Evolutionary conservation across 2,797 vertebrate genomes (phyloP), one percentile per base, ranked within the genome.

Genomic region (Pseudocheirus occidentalis): DNA sequence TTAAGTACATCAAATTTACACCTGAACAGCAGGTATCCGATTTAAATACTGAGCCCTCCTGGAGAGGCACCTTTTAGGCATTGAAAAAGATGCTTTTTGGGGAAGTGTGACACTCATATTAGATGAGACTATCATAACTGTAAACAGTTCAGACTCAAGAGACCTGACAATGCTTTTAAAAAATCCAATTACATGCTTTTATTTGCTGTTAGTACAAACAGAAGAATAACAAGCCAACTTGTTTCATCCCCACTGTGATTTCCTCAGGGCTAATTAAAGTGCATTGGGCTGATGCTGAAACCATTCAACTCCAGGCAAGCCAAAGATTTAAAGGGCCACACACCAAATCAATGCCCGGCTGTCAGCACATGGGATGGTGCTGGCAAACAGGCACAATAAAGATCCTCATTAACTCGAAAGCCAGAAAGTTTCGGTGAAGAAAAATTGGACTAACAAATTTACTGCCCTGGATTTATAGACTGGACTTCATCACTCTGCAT

Each of bases 201-300:
- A 98, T 98, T 98, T 98, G 97, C 97, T 0, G 6, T 96, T 97
- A 95, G 96, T 95, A 96, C 93, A 98, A 97, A 55, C 96, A 96
- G 97, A 97, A 98, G 97, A 98, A 98, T 97, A 98, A 97, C 96
- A 97, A 95, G 97, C 97, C 98, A 96, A 94, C 96, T 97, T 94
- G 97, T 97, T 98, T 98, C 95, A 95, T 98, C 90, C 98, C 98
- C 95, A 91, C 96, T 98, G 98, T 87, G 97, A 98, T 97, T 98
- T 98, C 98, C 98, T 98, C 96, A 56, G 97, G 98, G 98, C 98
- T 98, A 98, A 98, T 98, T 98, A 98, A 98, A 98, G 97, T 95
- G 95, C 94, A 93, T 94, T 98, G 59, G 57, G 95, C 96, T 97
- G 97, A 97, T 97, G 94, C 91, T 96, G 97, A 93, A 93, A 94